Evolutionary conservation across 2,888 invertebrate genomes (phyloP).

Genomic region (Caenorhabditis zanzibari): DNA sequence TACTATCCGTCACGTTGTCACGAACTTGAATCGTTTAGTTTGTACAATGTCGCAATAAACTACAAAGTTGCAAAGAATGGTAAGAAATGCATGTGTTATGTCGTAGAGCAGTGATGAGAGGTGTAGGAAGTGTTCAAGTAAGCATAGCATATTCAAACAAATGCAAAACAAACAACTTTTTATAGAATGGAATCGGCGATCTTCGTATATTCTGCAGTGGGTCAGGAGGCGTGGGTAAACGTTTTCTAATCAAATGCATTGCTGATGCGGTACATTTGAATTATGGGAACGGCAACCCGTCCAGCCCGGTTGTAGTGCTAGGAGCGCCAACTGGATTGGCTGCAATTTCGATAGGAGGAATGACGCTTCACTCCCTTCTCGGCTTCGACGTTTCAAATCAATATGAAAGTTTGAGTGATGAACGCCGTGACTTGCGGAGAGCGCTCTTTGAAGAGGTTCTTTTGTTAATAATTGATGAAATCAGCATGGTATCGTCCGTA

Average conservation of each 20-base stretch:
- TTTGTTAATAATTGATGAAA: not conserved
- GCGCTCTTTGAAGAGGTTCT: not conserved
- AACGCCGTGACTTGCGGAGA: not conserved
- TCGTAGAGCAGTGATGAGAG: too few species aligned
- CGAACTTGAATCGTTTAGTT: not conserved
- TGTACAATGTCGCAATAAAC: not conserved
- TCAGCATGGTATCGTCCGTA: not conserved
- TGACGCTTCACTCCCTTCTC: not conserved
- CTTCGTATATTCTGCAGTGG: too few species aligned
- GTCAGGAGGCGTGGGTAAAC: not conserved
- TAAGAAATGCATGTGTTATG: too few species aligned
- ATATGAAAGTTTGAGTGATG: not conserved
- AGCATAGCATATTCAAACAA: too few species aligned
- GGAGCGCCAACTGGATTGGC: not conserved
- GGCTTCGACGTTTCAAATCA: not conserved
- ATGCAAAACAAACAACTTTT: not conserved
- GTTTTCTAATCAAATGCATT: not conserved
- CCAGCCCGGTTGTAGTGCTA: not conserved
- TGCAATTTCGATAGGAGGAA: not conserved
- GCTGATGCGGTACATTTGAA: not conserved
- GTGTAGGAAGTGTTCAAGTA: too few species aligned
- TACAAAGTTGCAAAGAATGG: too few species aligned
- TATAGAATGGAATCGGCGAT: too few species aligned
- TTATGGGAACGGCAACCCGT: not conserved
- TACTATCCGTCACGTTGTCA: not conserved